A percentile compares a stretch with the other conserved stretches of the same genome.
Evolutionary conservation across 1,140 invertebrate genomes (phyloP).

Genomic region (Monomorium pharaonis): DNA sequence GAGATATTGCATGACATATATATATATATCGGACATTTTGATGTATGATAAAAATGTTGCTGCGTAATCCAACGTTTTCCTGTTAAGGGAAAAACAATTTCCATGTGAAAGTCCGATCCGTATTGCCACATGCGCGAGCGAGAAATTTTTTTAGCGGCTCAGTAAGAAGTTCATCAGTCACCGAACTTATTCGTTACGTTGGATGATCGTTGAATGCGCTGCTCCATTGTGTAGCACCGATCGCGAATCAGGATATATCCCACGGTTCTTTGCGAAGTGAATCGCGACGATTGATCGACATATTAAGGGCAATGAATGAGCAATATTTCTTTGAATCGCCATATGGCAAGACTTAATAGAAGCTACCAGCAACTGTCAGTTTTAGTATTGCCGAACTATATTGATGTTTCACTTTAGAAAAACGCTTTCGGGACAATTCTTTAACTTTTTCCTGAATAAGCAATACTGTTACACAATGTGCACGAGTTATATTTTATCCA

Average conservation of each 20-base stretch:
- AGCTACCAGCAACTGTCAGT: background rate
- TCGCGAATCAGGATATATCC: background rate
- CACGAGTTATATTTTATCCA: background rate
- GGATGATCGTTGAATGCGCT: constrained; percentile 15
- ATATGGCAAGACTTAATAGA: constrained; percentile 53
- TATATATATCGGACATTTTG: background rate
- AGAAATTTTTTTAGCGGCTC: background rate
- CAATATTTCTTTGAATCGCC: constrained; percentile 58
- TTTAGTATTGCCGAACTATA: background rate
- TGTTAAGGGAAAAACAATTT: background rate
- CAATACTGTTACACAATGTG: background rate
- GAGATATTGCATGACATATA: background rate
- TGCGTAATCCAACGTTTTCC: background rate
- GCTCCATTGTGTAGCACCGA: constrained; percentile 24
- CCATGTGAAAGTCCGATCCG: background rate
- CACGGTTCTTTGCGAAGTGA: constrained; percentile 17
- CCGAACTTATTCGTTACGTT: constrained; percentile 42
- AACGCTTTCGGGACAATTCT: background rate
- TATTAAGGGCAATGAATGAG: constrained; percentile 77
- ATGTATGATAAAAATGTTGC: constrained; percentile 2
- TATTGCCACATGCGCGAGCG: background rate
- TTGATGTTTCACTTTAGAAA: background rate
- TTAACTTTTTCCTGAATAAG: background rate
- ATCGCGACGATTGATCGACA: constrained; percentile 63
- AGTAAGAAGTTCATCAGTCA: constrained; percentile 47